Evolutionary conservation across 2,888 invertebrate species (phyloP), one percentile per base, ranked within the genome.

Genomic region (Leptopilina syphax): DNA sequence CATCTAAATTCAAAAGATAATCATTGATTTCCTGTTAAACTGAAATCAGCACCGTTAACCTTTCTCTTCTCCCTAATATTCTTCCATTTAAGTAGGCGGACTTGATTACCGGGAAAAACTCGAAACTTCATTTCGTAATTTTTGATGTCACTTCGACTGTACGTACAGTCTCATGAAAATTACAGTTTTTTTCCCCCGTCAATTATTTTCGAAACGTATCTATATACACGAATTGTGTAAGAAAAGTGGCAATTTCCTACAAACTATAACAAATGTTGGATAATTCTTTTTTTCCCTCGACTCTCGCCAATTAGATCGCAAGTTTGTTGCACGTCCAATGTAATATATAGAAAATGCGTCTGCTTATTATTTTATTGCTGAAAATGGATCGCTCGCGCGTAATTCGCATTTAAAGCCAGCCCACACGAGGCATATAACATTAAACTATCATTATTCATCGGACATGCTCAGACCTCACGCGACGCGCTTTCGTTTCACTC

Each of bases 401-500:
- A 84, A 84, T 84, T 82, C 83, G 83, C 84, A 79, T 84, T 84
- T 83, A 80, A 82, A 50, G 81, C 34, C 84, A 81, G 77, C 83
- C 83, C 84, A 82, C 84, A 81, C 84, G 80, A 79, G 80, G 81
- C 81, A 60, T 60, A 77, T 60, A 77, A 80, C 83, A 82, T 81
- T 80, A 82, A 82, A 83, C 84, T 84, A 83, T 83, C 82, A 84
- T 84, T 84, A 84, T 84, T 83, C 84, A 84, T 84, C 83, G 83
- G 83, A 83, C 83, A 84, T 83, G 83, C 83, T 82, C 80, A 79
- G 84, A 84, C 84, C 84, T 83, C 83, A 84, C 83, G 83, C 83
- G 83, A 82, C 82, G 84, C 73, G 79, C 82, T 83, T 82, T 80
- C 73, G 81, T 84, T 84, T 84, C 83, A 82, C 82, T 80, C 83